Percentiles rank a stretch among this genome's conserved stretches.
phyloP scores from a whole-genome alignment of 2,888 invertebrate species.

The Eremobia ochroleuca region DNA sequence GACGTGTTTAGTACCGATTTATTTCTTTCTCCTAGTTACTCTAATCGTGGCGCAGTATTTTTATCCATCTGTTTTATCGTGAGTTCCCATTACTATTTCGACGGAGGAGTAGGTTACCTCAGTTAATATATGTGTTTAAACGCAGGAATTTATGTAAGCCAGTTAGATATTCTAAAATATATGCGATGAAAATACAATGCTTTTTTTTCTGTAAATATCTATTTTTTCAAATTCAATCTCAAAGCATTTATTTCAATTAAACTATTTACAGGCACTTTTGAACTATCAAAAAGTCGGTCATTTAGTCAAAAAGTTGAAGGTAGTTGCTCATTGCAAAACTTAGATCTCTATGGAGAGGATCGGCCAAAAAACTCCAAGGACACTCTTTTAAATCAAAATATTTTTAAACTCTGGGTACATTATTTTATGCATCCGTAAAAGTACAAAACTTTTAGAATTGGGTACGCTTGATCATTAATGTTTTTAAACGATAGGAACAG shows the following conservation, averaged over 20 bases:
- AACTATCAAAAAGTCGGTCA: too few species aligned
- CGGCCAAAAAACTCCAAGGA: too few species aligned
- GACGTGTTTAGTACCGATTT: conserved; percentile 58
- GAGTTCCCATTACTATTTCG: conserved; percentile 55
- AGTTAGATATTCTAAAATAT: conserved; percentile 26
- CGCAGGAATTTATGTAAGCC: conserved; percentile 24
- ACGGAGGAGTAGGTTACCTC: conserved; percentile 29
- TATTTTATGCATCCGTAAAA: background rate
- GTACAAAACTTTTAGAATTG: background rate
- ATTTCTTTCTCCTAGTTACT: conserved; percentile 59
- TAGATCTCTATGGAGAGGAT: too few species aligned
- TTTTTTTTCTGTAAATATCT: background rate
- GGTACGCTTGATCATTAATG: background rate
- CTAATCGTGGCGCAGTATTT: conserved; percentile 62
- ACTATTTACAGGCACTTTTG: too few species aligned
- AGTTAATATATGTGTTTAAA: conserved; percentile 37
- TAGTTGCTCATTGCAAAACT: too few species aligned
- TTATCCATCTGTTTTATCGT: conserved; percentile 62
- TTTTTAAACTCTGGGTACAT: too few species aligned
- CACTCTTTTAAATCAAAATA: too few species aligned
- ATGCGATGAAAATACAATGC: background rate
- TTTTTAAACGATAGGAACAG: background rate
- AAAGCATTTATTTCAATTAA: too few species aligned
- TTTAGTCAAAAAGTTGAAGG: too few species aligned
- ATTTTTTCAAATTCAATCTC: background rate